Conservation (phyloP, 2,888 invertebrate species). For the Corbicula japonica region DNA sequence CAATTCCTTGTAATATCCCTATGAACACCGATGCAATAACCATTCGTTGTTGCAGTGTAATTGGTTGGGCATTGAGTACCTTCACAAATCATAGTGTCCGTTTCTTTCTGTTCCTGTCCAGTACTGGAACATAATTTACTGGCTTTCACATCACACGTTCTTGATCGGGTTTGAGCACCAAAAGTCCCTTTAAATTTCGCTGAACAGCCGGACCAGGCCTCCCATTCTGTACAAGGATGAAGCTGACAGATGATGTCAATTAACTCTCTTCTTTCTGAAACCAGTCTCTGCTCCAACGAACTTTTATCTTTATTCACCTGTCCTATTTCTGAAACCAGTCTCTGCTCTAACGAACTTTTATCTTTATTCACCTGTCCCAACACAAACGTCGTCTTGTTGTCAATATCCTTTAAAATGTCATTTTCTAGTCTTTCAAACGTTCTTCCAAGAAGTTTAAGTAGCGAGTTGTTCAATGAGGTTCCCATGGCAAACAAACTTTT, state of each 20-base stretch:
- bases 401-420: neutral
- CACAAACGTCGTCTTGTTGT: neutral
- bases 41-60: neutral
- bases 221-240: constrained; percentile 6
- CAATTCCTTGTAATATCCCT: neutral
- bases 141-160: constrained; percentile 6
- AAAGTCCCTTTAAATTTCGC: neutral
- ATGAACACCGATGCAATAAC: neutral
- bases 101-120: neutral
- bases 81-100: neutral
- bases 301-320: no score
- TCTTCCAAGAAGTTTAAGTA: neutral
- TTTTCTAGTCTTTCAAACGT: neutral
- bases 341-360: no score
- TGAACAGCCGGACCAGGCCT: constrained; percentile 11
- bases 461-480: neutral
- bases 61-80: neutral
- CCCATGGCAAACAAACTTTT: neutral
- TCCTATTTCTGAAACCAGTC: no score
- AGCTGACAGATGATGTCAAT: neutral
- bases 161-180: constrained; percentile 9
- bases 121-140: neutral
- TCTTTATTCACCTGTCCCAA: no score
- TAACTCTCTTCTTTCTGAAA: neutral
- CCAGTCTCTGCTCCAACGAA: no score